Evolutionary conservation across 2,113 vertebrate species (phyloP), one percentile per base, ranked within the genome.

Genomic region (Vulpes lagopus): DNA sequence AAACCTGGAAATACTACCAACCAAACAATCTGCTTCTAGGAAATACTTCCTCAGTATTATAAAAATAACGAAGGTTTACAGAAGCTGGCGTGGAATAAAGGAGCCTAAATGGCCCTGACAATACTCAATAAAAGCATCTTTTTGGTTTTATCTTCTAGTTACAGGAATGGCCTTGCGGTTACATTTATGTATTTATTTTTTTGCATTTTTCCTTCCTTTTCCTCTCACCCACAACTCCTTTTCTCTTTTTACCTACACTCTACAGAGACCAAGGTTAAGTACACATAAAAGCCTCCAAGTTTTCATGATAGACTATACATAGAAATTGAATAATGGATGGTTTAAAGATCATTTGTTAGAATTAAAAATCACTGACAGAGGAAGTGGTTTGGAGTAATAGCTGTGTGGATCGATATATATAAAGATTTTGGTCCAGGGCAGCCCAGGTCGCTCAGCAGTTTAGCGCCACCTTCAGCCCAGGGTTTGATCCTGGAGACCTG

Each of bases 331-430:
- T 83, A 86, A 94, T 51, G 16, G 84, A 35, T 94, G 20, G 82
- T 80, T 96, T 92, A 91, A 97, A 93, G 74, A 94, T 94, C 32
- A 67, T 79, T 91, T 84, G 73, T 93, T 95, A 49, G 55, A 93
- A 91, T 97, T 89, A 91, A 81, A 91, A 91, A 79, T 85, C 85
- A 92, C 86, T 49, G 84, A 92, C 59, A 94, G 78, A 95, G 82
- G 89, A 95, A 51, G 62, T 79, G 84, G 86, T 96, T 74, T 85
- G 71, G 30, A 92, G 25, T 92, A 97, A 79, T n/a, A 93, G 35
- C 67, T 80, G 53, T 88, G 85, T 94, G 64, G 76, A 81, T 94
- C 59, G 59, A 65, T 55, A 84, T 73, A 65, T 80, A 51, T 43
- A 59, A 74, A 92, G 60, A 85, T 57, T 85, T 53, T 60, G 69